A percentile compares a stretch with the other conserved stretches of the same genome.
Conservation (phyloP, 1,140 invertebrate species). For the Anastatus disparis region DNA sequence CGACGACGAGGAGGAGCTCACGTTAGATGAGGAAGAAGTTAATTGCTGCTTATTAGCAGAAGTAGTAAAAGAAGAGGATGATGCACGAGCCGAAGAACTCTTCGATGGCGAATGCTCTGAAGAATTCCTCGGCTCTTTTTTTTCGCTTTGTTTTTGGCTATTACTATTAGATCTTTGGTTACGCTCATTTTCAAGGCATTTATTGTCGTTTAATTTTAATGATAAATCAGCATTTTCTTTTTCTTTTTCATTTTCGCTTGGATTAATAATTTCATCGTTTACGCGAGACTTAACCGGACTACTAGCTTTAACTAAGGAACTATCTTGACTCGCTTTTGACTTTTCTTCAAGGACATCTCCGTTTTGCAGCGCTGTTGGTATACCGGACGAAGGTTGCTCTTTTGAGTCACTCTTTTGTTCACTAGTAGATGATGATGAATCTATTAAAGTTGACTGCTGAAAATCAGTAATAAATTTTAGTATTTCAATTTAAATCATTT, state of each 20-base stretch:
- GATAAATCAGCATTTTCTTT: conserved; percentile 35
- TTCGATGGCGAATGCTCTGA: conserved; percentile 24
- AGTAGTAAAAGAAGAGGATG: conserved; percentile 16
- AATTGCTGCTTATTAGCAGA: background rate
- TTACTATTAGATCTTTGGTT: conserved; percentile 39
- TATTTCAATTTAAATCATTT: background rate
- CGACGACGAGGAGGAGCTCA: conserved; percentile 10
- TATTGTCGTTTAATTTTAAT: conserved; percentile 29
- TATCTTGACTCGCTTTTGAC: background rate
- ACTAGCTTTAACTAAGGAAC: conserved; percentile 8
- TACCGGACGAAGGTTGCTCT: background rate
- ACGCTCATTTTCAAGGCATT: conserved; percentile 27
- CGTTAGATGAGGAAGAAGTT: background rate
- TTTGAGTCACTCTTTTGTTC: background rate
- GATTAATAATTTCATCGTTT: background rate
- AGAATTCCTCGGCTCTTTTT: conserved; percentile 31
- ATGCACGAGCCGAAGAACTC: conserved; percentile 46
- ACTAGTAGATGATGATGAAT: background rate
- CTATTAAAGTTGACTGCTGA: background rate
- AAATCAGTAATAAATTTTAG: background rate
- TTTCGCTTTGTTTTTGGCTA: conserved; percentile 25
- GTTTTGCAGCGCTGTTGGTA: conserved; percentile 14
- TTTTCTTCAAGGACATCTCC: background rate
- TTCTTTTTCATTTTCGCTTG: too few species aligned
- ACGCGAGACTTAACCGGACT: conserved; percentile 20